These are phyloP conservation scores for Scaptodrosophila lebanonensis DNA, from an alignment of 1,140 invertebrate species.

Conservation along the genomic window DNA sequence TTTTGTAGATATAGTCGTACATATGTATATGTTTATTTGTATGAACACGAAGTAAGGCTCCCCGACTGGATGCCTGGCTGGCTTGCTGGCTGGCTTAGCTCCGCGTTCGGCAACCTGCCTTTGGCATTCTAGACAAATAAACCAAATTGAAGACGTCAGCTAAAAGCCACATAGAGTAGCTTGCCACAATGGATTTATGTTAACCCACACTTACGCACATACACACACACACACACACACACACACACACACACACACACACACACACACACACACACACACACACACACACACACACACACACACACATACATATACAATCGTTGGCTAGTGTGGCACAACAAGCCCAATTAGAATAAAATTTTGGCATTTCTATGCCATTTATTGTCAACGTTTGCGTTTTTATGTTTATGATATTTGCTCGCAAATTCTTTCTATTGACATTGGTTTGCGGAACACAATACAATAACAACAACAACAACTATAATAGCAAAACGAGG, in stretches of 20 bases:
- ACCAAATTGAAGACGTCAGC: conserved; percentile 64
- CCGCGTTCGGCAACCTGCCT: conserved; percentile 48
- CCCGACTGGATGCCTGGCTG: no score
- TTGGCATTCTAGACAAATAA: conserved; percentile 50
- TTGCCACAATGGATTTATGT: conserved; percentile 8
- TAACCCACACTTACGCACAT: conserved; percentile 11
- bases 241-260: neutral
- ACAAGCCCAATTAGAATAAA: conserved; percentile 73
- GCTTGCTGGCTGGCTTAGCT: neutral
- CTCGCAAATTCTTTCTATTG: conserved; percentile 31
- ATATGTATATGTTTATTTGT: no score
- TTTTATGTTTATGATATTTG: conserved; percentile 67
- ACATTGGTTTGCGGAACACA: conserved; percentile 52
- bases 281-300: conserved; percentile 39
- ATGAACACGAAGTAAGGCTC: no score
- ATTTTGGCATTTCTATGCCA: conserved; percentile 53
- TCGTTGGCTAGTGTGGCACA: no score
- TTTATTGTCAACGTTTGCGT: conserved; percentile 71
- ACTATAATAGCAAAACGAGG: no score
- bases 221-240: conserved; percentile 5
- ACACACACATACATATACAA: no score
- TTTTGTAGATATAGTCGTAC: neutral
- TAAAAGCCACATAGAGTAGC: conserved; percentile 27
- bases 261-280: conserved; percentile 2
- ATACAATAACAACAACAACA: no score